phyloP scores from a whole-genome alignment of 2,113 vertebrate genomes.

The Zosterops pallidus region DNA sequence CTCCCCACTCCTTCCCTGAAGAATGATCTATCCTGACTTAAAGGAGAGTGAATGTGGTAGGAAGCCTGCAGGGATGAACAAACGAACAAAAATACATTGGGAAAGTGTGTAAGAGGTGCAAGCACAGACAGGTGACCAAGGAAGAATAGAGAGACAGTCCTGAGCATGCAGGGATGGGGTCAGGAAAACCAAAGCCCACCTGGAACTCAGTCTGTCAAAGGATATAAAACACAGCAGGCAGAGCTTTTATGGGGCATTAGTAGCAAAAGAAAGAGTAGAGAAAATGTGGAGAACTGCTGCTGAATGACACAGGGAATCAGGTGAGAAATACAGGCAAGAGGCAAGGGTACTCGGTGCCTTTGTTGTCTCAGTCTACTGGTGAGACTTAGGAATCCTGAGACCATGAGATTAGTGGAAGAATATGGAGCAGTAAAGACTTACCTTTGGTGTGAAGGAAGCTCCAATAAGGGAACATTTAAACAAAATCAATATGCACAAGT shows the following conservation, averaged over 20 bases:
- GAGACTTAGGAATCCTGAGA: neutral
- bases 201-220: neutral
- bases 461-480: neutral
- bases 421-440: neutral
- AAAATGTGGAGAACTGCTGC: neutral
- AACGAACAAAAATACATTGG: neutral
- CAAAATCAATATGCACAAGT: neutral
- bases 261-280: neutral
- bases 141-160: neutral
- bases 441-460: neutral
- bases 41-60: neutral
- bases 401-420: neutral
- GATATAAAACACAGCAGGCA: neutral
- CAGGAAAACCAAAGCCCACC: neutral
- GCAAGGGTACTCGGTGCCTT: neutral
- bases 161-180: neutral
- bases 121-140: neutral
- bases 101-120: neutral
- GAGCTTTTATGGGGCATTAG: neutral
- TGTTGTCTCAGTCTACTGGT: neutral
- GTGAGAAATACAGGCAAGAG: neutral
- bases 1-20: neutral
- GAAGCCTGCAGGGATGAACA: neutral
- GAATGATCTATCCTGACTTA: neutral
- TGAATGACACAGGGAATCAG: neutral